phyloP scores from a whole-genome alignment of 2,113 vertebrate species.

The Cochlearius cochlearius region DNA sequence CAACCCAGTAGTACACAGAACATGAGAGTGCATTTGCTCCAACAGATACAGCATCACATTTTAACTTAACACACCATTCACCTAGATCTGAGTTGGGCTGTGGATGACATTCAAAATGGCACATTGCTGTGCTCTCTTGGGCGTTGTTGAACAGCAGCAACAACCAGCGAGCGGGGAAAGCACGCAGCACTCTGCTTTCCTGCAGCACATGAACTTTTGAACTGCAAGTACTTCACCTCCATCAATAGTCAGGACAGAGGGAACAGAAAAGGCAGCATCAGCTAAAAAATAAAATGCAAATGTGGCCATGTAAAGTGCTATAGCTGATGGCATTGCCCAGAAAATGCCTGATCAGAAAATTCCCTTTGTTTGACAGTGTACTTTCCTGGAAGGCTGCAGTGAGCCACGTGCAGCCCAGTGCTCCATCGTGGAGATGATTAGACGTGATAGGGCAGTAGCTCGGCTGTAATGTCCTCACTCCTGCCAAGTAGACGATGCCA shows the following conservation, averaged over 20 bases:
- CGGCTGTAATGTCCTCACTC: not conserved
- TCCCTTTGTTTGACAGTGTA: not conserved
- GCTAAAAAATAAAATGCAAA: conserved; percentile 23
- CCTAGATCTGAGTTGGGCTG: accelerated
- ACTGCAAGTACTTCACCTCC: not conserved
- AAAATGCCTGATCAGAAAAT: not conserved
- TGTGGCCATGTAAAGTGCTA: not conserved
- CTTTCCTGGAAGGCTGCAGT: not conserved
- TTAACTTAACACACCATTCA: not conserved
- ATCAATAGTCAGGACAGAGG: not conserved
- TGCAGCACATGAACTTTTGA: not conserved
- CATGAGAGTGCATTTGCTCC: accelerated
- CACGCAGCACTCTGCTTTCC: not conserved
- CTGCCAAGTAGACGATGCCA: not conserved
- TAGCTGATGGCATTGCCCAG: not conserved
- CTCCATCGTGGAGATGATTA: not conserved
- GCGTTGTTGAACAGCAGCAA: not conserved
- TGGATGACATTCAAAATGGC: not conserved
- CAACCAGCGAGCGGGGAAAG: not conserved
- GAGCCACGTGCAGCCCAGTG: not conserved
- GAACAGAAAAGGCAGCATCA: conserved; percentile 2
- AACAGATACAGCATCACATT: accelerated
- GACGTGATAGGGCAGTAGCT: not conserved
- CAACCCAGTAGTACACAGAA: accelerated
- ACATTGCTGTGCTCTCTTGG: not conserved